Conservation (phyloP, 2,797 vertebrate species). For the Lacerta bilineata region DNA sequence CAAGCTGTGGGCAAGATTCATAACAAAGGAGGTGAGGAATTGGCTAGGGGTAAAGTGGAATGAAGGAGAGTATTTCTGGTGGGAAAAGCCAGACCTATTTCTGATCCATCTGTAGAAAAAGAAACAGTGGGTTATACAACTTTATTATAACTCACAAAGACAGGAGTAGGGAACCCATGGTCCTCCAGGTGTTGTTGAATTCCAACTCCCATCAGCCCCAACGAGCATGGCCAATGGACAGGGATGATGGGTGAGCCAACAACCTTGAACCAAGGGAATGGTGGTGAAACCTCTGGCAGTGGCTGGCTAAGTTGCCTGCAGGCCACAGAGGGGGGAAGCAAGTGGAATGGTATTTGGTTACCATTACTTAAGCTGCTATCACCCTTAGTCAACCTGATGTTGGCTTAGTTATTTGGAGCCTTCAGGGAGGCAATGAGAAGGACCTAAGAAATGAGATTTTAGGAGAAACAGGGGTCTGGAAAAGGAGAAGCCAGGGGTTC, state of each 20-base stretch:
- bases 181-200: too few species aligned
- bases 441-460: neutral
- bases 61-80: neutral
- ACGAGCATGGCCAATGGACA: neutral
- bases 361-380: neutral
- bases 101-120: neutral
- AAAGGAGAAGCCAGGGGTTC: too few species aligned
- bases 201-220: too few species aligned
- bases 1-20: neutral
- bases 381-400: neutral
- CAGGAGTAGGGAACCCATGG: too few species aligned
- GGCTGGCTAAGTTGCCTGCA: neutral
- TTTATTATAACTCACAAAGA: neutral
- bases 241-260: too few species aligned
- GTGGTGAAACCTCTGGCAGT: neutral
- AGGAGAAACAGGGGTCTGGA: neutral
- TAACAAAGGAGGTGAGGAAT: conserved; percentile 18
- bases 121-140: neutral
- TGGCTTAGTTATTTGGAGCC: neutral
- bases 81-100: conserved; percentile 32
- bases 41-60: neutral
- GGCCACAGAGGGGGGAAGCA: neutral
- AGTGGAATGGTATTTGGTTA: neutral
- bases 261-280: neutral
- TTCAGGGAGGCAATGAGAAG: too few species aligned